Evolutionary conservation across 30 jellyfish, hydroid and myxozoan species (phyloP), one percentile per base, ranked within the genome.

Genomic region (Nemopilema nomurai): DNA sequence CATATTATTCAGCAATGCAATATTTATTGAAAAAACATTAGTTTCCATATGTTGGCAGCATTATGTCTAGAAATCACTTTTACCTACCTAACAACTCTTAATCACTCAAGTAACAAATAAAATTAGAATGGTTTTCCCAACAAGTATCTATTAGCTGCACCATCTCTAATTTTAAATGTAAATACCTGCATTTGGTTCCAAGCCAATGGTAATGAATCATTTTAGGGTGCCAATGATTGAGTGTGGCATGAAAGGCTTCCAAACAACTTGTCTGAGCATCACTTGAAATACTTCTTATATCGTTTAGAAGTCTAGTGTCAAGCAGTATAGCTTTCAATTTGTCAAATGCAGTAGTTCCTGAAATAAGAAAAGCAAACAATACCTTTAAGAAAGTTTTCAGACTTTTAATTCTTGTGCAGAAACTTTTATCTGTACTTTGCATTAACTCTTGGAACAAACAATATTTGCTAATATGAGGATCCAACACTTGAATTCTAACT

Each of bases 201-300:
- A 79, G 79, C 52, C 49, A 79, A n/a, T 70, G 63, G 31, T 18
- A 81, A 25, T 50, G 62, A 18, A 81, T 50, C 83, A 81, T 68
- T 50, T 81, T 81, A 8, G 83, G 90, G 83, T 51, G 76, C 77
- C 90, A 78, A 0, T 78, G 90, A 28, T 69, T 68, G 21, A 71
- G 31, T n/a, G 90, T 81, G 33, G 90, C 73, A 51, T 81, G 90
- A 51, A 67, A 68, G 32, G 67, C 83, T 26, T 81, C 83, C 63
- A 68, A 23, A 32, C 76, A 81, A 52, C 83, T 69, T 67, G 90
- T 81, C 67, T 81, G 90, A 31, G 83, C 84, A 67, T 81, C 89
- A 26, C 71, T 18, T 16, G 89, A 80, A 22, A 80, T 24, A n/a
- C 49, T 80, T 19, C 0, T 4, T 18, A 76, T 80, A 30, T 79